A percentile compares a stretch with the other conserved stretches of the same genome.
Evolutionary conservation across 2,888 invertebrate species (phyloP).

Genomic region (Cephus nigrinus): DNA sequence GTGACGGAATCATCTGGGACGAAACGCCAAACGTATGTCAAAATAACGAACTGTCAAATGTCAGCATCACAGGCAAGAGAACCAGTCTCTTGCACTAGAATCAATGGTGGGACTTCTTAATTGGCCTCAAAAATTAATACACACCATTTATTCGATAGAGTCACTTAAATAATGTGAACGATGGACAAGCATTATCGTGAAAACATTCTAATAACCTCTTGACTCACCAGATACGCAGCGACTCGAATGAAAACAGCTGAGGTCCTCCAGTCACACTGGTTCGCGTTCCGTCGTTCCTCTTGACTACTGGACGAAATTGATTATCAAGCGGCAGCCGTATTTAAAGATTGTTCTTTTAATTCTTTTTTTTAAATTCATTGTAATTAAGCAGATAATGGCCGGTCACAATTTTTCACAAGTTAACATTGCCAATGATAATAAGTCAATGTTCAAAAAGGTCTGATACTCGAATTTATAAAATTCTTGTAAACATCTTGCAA

Average conservation of each 20-base stretch:
- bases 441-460: neutral
- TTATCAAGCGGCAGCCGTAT: neutral
- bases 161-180: neutral
- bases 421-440: neutral
- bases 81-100: neutral
- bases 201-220: conserved; percentile 37
- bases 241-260: conserved; percentile 58
- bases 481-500: neutral
- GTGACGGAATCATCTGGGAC: neutral
- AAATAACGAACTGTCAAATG: neutral
- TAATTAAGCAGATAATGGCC: neutral
- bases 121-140: neutral
- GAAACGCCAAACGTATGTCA: neutral
- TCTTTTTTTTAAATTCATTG: neutral
- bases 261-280: conserved; percentile 55
- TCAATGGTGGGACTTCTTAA: neutral
- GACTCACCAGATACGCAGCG: conserved; percentile 57
- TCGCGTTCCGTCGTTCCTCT: conserved; percentile 42
- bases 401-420: neutral
- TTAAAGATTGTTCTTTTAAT: neutral
- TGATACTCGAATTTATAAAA: neutral
- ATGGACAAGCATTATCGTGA: conserved; percentile 21
- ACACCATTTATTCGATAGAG: neutral
- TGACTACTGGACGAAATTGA: conserved; percentile 13
- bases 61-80: neutral